A percentile compares a stretch with the other conserved stretches of the same genome.
phyloP scores from a whole-genome alignment of 2,113 vertebrate genomes.

The Fulmarus glacialis region DNA sequence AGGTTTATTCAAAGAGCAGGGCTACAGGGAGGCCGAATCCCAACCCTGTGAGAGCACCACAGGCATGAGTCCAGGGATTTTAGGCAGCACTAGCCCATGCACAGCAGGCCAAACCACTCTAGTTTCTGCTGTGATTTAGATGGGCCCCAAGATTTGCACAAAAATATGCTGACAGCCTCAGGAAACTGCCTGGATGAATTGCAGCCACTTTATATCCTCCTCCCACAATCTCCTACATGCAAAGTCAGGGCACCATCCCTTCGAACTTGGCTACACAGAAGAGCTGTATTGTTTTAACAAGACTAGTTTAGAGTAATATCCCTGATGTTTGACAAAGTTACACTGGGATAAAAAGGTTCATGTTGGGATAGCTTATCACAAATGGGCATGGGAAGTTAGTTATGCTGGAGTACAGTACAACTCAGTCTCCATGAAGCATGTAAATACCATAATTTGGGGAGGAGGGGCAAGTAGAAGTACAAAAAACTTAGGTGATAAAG shows the following conservation, averaged over 20 bases:
- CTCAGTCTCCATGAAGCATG: not conserved
- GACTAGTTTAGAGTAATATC: not conserved
- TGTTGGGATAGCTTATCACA: not conserved
- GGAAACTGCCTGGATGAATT: not conserved
- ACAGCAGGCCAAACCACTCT: not conserved
- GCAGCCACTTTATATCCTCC: not conserved
- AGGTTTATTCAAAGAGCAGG: not conserved
- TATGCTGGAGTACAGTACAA: not conserved
- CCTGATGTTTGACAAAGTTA: not conserved
- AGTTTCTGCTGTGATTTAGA: not conserved
- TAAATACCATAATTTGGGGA: not conserved
- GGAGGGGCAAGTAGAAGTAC: not conserved
- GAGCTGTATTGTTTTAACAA: not conserved
- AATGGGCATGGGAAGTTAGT: not conserved
- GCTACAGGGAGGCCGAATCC: not conserved
- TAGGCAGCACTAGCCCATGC: not conserved
- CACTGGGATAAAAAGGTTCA: not conserved
- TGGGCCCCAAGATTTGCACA: not conserved
- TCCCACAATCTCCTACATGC: fast-evolving
- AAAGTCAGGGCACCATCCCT: not conserved
- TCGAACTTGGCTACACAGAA: fast-evolving
- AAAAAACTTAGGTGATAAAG: not conserved
- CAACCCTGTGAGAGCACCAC: fast-evolving
- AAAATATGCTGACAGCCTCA: not conserved
- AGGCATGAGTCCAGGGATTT: not conserved